These are phyloP conservation scores for Tragulus kanchil DNA, from an alignment of 2,113 vertebrate species.

Conservation along the genomic window DNA sequence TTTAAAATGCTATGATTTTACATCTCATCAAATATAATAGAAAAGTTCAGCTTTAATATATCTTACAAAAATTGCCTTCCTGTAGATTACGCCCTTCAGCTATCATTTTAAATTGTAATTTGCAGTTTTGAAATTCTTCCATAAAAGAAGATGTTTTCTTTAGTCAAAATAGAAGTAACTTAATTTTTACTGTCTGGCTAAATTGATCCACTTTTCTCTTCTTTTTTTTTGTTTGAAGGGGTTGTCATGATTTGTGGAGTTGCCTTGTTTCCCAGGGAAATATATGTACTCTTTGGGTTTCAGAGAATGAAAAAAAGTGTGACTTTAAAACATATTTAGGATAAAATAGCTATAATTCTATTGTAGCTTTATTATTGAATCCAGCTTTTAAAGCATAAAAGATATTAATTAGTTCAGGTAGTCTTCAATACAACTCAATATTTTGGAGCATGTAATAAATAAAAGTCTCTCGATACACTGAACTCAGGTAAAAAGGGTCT, in stretches of 20 bases:
- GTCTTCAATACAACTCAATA: not conserved
- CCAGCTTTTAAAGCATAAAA: slow-evolving; percentile 16
- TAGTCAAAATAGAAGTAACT: slow-evolving; percentile 79
- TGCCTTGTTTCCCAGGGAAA: not conserved
- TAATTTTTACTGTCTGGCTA: slow-evolving; percentile 78
- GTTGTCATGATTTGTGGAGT: slow-evolving; percentile 9
- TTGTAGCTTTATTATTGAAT: slow-evolving; percentile 33
- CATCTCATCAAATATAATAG: slow-evolving; percentile 77
- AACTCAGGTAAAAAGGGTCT: not conserved
- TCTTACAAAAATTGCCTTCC: slow-evolving; percentile 74
- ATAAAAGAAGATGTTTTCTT: slow-evolving; percentile 78
- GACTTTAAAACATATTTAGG: slow-evolving; percentile 25
- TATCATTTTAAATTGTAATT: slow-evolving; percentile 82
- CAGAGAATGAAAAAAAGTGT: slow-evolving; percentile 44
- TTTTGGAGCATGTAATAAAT: not conserved
- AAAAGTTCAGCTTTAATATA: slow-evolving; percentile 79
- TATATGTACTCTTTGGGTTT: not conserved
- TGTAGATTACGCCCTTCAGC: slow-evolving; percentile 77
- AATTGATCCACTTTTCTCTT: slow-evolving; percentile 70
- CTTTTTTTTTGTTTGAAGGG: slow-evolving; percentile 59
- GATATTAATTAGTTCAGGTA: slow-evolving; percentile 14
- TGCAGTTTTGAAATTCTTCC: slow-evolving; percentile 72
- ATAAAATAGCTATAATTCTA: slow-evolving; percentile 32
- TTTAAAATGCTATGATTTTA: slow-evolving; percentile 76
- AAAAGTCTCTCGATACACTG: not conserved